Percentiles rank a stretch among this genome's conserved stretches.
phyloP scores from a whole-genome alignment of 2,888 invertebrate genomes.

The Deladenus siricidicola region DNA sequence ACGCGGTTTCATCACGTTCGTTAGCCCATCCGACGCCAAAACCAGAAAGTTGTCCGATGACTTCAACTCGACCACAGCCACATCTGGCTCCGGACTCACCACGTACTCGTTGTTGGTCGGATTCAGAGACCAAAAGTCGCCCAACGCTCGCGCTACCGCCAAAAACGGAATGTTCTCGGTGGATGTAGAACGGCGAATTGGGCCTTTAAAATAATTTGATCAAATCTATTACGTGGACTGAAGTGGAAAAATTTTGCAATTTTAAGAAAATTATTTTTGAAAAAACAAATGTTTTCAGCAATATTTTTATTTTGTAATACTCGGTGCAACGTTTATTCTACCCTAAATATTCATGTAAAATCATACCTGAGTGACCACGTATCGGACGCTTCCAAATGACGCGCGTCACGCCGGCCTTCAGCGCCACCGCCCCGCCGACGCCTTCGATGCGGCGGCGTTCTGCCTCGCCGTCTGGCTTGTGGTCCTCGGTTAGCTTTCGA shows the following conservation, averaged over 20 bases:
- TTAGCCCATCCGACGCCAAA: constrained; percentile 90
- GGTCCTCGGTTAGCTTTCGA: constrained; percentile 70
- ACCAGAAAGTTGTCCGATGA: constrained; percentile 68
- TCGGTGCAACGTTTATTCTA: background rate
- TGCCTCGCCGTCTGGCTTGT: constrained; percentile 80
- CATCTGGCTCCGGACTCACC: constrained; percentile 95
- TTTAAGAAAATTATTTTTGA: too few relatives aligned
- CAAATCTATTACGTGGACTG: too few relatives aligned
- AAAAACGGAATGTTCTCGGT: constrained; percentile 89
- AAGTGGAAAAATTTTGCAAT: too few relatives aligned
- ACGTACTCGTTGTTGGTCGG: constrained; percentile 80
- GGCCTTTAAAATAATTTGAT: background rate
- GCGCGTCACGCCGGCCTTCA: constrained; percentile 76
- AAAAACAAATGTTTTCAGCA: background rate
- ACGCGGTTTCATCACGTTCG: constrained; percentile 83
- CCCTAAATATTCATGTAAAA: background rate
- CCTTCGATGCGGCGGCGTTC: constrained; percentile 73
- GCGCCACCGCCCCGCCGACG: constrained; percentile 56
- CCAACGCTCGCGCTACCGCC: constrained; percentile 87
- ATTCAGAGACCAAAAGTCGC: constrained; percentile 94
- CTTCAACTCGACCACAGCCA: constrained; percentile 68
- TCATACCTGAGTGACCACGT: constrained; percentile 14
- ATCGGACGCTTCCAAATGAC: constrained; percentile 94
- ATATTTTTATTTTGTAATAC: background rate
- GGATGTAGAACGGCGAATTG: constrained; percentile 69